Conservation (phyloP, 2,113 vertebrate species). For the Halcyon malimbica region DNA sequence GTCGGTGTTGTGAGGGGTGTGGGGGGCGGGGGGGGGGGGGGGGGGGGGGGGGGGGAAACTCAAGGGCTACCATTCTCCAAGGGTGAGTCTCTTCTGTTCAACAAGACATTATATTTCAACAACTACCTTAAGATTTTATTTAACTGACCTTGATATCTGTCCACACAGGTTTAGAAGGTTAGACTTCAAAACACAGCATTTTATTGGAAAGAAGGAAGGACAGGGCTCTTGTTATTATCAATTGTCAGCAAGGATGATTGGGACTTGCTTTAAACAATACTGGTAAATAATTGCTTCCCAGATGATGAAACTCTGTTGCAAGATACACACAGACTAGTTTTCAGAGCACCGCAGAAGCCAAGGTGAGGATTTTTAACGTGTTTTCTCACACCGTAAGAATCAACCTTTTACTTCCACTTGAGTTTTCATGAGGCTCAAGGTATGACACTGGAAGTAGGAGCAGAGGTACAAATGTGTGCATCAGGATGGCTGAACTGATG, state of each 20-base stretch:
- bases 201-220: neutral
- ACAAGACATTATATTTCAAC: neutral
- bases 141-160: neutral
- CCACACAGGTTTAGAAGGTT: neutral
- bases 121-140: neutral
- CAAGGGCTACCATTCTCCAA: neutral
- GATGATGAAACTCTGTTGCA: neutral
- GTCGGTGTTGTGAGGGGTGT: too few species aligned
- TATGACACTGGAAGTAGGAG: neutral
- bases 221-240: neutral
- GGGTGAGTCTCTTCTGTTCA: neutral
- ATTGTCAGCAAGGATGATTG: neutral
- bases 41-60: too few species aligned
- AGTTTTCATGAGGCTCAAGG: neutral
- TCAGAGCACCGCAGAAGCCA: neutral
- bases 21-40: too few species aligned
- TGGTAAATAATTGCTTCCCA: neutral
- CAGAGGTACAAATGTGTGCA: neutral
- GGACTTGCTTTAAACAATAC: neutral
- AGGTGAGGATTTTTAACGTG: neutral
- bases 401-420: neutral
- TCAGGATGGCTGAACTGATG: neutral
- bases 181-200: neutral
- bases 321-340: neutral
- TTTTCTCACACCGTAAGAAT: neutral